Evolutionary conservation across 1,140 invertebrate genomes (phyloP).

Genomic region (Diachasmimorpha longicaudata): DNA sequence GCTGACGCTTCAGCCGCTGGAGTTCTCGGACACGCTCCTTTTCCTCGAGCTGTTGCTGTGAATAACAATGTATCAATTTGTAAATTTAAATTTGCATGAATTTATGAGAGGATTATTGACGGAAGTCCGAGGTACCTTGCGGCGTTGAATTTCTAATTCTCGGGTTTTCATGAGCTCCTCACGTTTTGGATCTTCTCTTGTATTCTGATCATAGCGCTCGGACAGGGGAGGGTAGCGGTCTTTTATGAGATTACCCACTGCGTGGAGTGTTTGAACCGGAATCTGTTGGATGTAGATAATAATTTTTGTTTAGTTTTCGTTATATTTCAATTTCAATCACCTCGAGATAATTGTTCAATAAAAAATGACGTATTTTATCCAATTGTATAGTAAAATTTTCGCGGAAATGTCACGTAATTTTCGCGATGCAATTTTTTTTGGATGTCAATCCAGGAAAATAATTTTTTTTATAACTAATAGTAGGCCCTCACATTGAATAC

Average conservation of each 20-base stretch:
- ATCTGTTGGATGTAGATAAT: not conserved
- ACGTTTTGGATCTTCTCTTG: not conserved
- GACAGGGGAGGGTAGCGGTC: not conserved
- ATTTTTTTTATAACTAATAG: no score
- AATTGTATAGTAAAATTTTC: no score
- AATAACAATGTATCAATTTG: not conserved
- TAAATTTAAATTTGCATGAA: not conserved
- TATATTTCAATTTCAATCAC: not conserved
- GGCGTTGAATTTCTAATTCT: not conserved
- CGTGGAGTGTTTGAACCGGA: conserved; percentile 21
- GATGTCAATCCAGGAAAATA: no score
- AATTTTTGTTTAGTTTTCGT: no score
- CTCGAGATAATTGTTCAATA: no score
- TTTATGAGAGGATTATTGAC: not conserved
- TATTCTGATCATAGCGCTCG: not conserved
- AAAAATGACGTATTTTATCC: no score
- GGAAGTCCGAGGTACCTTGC: not conserved
- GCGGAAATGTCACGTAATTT: no score
- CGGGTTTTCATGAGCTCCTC: not conserved
- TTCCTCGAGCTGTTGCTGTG: not conserved
- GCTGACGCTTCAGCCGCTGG: not conserved
- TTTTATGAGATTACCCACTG: conserved; percentile 11
- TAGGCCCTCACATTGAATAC: conserved; percentile 51
- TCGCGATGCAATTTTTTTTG: no score
- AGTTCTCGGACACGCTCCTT: not conserved